These are phyloP conservation scores for Manacus vitellinus DNA, from an alignment of 2,113 vertebrate species.

Conservation along the genomic window DNA sequence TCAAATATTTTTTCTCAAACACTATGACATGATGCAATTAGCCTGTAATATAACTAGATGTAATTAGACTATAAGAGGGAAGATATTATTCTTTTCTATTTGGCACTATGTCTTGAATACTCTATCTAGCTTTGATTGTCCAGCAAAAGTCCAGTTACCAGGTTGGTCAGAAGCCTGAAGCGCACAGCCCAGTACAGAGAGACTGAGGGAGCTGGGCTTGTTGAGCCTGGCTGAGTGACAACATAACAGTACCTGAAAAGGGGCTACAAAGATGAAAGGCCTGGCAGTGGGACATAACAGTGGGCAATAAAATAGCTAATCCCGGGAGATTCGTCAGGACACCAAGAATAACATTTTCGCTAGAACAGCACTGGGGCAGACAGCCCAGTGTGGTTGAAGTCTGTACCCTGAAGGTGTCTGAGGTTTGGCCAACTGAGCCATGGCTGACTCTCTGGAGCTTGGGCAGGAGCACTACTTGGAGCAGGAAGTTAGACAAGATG, in stretches of 20 bases:
- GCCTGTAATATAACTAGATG: neutral
- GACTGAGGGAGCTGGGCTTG: neutral
- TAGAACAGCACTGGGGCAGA: neutral
- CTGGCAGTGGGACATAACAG: neutral
- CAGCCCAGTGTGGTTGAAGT: neutral
- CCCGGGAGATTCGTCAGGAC: neutral
- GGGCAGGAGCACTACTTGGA: neutral
- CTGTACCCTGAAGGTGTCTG: neutral
- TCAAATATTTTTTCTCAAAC: constrained; percentile 13
- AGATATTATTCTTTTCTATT: neutral
- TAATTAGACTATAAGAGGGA: neutral
- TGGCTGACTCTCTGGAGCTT: fast-evolving
- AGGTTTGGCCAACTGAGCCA: neutral
- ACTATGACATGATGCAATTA: neutral
- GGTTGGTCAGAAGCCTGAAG: neutral
- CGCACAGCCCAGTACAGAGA: neutral
- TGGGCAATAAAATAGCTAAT: neutral
- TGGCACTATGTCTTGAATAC: neutral
- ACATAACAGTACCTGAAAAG: neutral
- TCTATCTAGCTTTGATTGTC: neutral
- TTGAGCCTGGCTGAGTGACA: neutral
- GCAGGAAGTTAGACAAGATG: neutral
- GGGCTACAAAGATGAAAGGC: neutral
- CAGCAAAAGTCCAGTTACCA: neutral
- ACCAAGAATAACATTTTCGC: fast-evolving